Percentiles rank a stretch among this genome's conserved stretches.
Conservation (phyloP, 2,113 vertebrate genomes). For the Echinops telfairi region DNA sequence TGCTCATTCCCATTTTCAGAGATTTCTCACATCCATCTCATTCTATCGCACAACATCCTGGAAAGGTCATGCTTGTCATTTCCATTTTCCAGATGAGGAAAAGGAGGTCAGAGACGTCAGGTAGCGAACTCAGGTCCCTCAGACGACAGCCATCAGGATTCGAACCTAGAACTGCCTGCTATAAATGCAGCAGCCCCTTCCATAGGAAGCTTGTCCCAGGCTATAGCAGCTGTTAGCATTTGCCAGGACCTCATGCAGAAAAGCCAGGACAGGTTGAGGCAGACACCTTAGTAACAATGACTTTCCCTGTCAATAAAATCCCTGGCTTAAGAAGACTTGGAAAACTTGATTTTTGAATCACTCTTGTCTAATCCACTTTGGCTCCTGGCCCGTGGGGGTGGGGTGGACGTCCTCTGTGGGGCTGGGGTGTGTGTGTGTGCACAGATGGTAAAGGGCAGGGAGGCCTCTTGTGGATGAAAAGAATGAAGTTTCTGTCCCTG, state of each 20-base stretch:
- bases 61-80: not conserved
- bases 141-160: not conserved
- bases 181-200: not conserved
- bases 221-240: not conserved
- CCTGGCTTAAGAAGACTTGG: slow-evolving; percentile 25
- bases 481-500: slow-evolving; percentile 78
- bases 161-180: not conserved
- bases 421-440: not conserved
- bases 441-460: slow-evolving; percentile 51
- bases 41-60: not conserved
- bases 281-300: not conserved
- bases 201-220: not conserved
- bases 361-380: not conserved
- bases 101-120: not conserved
- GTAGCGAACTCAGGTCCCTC: not conserved
- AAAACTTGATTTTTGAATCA: slow-evolving; percentile 44
- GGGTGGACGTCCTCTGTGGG: not conserved
- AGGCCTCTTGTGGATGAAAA: slow-evolving; percentile 41
- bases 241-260: not conserved
- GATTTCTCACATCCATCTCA: not conserved
- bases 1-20: not conserved
- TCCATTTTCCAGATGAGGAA: not conserved
- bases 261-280: slow-evolving; percentile 20
- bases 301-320: slow-evolving; percentile 15
- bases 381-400: not conserved